Evolutionary conservation across 2,888 invertebrate genomes (phyloP).

Genomic region (Hydropsyche betteni): DNA sequence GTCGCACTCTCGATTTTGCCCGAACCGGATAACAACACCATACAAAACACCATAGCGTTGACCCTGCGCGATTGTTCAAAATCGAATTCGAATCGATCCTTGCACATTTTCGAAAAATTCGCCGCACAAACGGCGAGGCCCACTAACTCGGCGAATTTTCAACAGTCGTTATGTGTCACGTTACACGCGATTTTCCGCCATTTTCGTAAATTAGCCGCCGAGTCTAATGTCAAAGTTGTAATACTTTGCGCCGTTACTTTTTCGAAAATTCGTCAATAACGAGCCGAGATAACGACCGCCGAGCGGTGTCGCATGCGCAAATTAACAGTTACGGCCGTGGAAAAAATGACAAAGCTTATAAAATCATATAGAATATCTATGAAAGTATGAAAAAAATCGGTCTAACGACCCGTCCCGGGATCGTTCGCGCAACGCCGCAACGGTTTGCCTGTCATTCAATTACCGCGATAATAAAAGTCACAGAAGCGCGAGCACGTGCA

Average conservation of each 20-base stretch:
- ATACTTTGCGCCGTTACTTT: not conserved
- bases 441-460: slow-evolving; percentile 43
- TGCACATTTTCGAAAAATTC: too few relatives aligned
- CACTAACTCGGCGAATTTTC: too few relatives aligned
- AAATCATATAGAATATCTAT: slow-evolving; percentile 10
- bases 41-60: not conserved
- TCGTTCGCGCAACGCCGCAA: slow-evolving; percentile 34
- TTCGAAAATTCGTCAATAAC: slow-evolving; percentile 22
- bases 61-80: too few relatives aligned
- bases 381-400: not conserved
- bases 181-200: too few relatives aligned
- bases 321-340: slow-evolving; percentile 22
- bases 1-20: slow-evolving; percentile 9
- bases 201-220: too few relatives aligned
- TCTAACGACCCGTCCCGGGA: slow-evolving; percentile 27
- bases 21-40: slow-evolving; percentile 1
- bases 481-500: slow-evolving; percentile 39
- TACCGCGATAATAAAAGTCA: slow-evolving; percentile 41
- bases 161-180: too few relatives aligned
- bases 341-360: not conserved
- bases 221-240: not conserved
- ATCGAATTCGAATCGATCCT: too few relatives aligned
- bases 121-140: too few relatives aligned
- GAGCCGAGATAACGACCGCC: not conserved
- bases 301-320: slow-evolving; percentile 17